A percentile compares a stretch with the other conserved stretches of the same genome.
Evolutionary conservation across 2,113 vertebrate genomes (phyloP).

Genomic region (Sula dactylatra): DNA sequence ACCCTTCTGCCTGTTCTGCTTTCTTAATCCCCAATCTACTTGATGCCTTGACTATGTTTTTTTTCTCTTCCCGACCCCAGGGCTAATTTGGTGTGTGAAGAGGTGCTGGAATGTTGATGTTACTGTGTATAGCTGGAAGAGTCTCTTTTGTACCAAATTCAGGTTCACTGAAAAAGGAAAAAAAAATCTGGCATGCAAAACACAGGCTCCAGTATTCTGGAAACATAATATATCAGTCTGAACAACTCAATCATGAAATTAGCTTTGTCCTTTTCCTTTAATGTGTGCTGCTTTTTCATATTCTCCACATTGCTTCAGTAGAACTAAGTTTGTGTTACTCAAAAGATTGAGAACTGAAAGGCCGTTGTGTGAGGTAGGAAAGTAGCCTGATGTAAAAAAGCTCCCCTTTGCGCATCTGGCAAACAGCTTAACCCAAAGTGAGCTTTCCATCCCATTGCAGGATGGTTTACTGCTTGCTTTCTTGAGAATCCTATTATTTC

Average conservation of each 20-base stretch:
- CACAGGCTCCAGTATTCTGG: background rate
- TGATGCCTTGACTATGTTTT: background rate
- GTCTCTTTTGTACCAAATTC: background rate
- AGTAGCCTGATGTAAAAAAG: background rate
- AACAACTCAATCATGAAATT: background rate
- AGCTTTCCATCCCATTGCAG: background rate
- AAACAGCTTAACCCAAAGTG: background rate
- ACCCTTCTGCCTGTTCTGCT: background rate
- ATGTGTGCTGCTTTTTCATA: background rate
- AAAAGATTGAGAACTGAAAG: background rate
- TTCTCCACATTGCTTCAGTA: background rate
- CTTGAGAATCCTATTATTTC: background rate
- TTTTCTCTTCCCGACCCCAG: background rate
- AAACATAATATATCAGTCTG: background rate
- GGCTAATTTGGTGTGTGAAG: background rate
- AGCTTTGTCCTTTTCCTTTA: background rate
- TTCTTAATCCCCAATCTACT: background rate
- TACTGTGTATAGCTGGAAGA: background rate
- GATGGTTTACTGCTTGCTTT: background rate
- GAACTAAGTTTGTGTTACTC: background rate
- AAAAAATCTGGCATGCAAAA: background rate
- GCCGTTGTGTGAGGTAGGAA: background rate
- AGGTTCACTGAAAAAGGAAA: background rate
- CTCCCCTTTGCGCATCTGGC: background rate
- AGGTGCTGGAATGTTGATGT: background rate